phyloP scores from a whole-genome alignment of 2,888 invertebrate genomes.

The Caenorhabditis sulstoni region DNA sequence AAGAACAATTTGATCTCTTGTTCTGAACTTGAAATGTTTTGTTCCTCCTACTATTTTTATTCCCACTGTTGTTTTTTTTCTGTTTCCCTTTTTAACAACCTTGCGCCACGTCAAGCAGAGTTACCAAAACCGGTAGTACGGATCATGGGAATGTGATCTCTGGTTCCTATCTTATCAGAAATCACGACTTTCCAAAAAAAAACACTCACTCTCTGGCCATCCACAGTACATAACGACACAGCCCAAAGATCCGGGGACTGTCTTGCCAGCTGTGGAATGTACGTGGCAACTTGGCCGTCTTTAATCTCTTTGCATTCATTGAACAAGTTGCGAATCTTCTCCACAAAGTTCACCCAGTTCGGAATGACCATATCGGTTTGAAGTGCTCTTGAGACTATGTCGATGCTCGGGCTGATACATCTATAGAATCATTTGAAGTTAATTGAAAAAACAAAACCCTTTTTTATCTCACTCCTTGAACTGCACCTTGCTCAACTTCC shows the following conservation, averaged over 20 bases:
- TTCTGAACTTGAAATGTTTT: too few species aligned
- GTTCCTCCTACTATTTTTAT: too few species aligned
- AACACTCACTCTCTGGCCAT: constrained; percentile 74
- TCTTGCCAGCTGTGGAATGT: constrained; percentile 94
- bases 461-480: constrained; percentile 71
- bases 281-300: constrained; percentile 82
- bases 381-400: constrained; percentile 75
- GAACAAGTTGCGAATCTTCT: constrained; percentile 90
- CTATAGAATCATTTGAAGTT: constrained; percentile 52
- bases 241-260: constrained; percentile 86
- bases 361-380: constrained; percentile 91
- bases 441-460: too few species aligned
- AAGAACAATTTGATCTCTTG: constrained; percentile 2
- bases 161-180: background rate
- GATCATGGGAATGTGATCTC: background rate
- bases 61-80: too few species aligned
- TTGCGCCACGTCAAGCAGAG: too few species aligned
- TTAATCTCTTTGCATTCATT: constrained; percentile 64
- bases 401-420: constrained; percentile 74
- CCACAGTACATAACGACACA: constrained; percentile 94
- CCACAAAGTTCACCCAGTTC: constrained; percentile 91
- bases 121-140: too few species aligned
- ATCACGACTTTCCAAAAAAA: too few species aligned
- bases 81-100: too few species aligned
- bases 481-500: constrained; percentile 68